Evolutionary conservation across 2,113 vertebrate genomes (phyloP), one percentile per base, ranked within the genome.

Genomic region (Limnothrissa miodon): DNA sequence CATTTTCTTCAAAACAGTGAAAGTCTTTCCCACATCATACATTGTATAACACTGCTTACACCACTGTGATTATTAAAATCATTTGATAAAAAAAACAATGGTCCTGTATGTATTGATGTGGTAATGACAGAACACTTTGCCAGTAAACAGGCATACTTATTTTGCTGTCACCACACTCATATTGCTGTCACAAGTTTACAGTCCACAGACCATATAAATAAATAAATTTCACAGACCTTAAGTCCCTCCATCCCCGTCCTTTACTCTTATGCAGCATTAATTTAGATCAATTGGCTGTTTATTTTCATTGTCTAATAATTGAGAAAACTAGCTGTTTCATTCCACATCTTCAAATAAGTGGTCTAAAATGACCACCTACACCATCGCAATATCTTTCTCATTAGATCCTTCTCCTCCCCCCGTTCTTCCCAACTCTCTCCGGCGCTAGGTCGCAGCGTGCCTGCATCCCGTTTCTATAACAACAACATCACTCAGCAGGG

Each of bases 391-490:
- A 33, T 36, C 29, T 42, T 62, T 83, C 21, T 19, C 6, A 19
- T 4, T 23, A 15, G n/a, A 33, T 48, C 70, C 44, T 45, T 3
- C 48, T 39, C 25, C 62, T 36, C 56, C 70, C 19, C 25, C 39
- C 82, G 2, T 36, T 21, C 29, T 62, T 4, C 29, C 66, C 33
- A 15, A 36, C 66, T 74, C 66, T 19, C 66, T 39, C 21, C 51
- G 5, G 66, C 29, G 66, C 36, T 33, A 42, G 86, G 80, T 51
- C 84, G 80, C 66, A 13, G 42, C 83, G 9, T 81, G 78, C 82
- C 33, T 90, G 91, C 90, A 92, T 94, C 92, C 84, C 90, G 93
- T 95, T 91, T 89, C 93, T 91, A 95, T 95, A 92, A 90, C 93
- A 93, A 95, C 93, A 42, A 79, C 90, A 91, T 91, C 89, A 88